Evolutionary conservation across 2,113 vertebrate genomes (phyloP).

Genomic region (Notothenia coriiceps): DNA sequence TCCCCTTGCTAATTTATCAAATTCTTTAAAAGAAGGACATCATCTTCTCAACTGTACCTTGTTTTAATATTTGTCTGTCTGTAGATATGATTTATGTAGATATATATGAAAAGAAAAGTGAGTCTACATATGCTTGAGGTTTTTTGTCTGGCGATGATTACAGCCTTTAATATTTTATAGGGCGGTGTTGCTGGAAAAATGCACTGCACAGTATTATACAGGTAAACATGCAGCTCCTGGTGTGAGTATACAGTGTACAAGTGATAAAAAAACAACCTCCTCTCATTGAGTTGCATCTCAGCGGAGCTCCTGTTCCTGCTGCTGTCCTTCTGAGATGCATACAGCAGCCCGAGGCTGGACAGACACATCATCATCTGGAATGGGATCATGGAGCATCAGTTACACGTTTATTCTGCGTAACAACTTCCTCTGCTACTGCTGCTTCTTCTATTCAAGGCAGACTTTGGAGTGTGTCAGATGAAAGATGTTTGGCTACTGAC

Average conservation of each 20-base stretch:
- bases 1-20: too few relatives aligned
- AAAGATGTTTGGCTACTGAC: not conserved
- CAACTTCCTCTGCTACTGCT: not conserved
- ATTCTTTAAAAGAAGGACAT: too few relatives aligned
- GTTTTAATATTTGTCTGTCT: too few relatives aligned
- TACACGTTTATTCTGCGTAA: constrained; percentile 10
- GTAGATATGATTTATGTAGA: too few relatives aligned
- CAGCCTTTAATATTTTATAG: constrained; percentile 6
- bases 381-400: constrained; percentile 26
- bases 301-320: constrained; percentile 19
- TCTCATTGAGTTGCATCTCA: constrained; percentile 37
- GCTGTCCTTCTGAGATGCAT: constrained; percentile 23
- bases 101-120: too few relatives aligned
- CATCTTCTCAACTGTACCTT: too few relatives aligned
- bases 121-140: not conserved
- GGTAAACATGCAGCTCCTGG: not conserved
- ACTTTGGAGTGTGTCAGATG: not conserved
- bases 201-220: not conserved
- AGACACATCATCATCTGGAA: constrained; percentile 24
- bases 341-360: constrained; percentile 19
- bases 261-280: constrained; percentile 20
- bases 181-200: not conserved
- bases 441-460: not conserved
- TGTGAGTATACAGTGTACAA: not conserved
- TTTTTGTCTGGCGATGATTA: not conserved